phyloP scores from a whole-genome alignment of 2,113 vertebrate genomes.

The Phrynosoma platyrhinos region DNA sequence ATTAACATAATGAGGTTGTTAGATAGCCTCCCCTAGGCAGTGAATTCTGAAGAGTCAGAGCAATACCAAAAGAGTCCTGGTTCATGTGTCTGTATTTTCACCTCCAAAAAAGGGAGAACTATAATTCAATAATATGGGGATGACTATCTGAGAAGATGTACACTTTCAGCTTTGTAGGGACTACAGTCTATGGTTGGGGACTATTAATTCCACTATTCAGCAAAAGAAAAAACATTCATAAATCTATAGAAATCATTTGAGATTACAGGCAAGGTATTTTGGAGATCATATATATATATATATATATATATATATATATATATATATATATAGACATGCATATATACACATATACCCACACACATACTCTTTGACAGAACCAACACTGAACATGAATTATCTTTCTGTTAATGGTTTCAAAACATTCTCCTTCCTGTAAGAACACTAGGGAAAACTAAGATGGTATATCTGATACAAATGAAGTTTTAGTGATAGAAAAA shows the following conservation, averaged over 20 bases:
- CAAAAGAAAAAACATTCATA: not conserved
- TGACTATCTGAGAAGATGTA: not conserved
- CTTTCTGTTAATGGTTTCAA: slow-evolving; percentile 33
- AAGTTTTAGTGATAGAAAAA: slow-evolving; percentile 59
- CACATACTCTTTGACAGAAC: not conserved
- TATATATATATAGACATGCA: no score
- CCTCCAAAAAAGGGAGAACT: no score
- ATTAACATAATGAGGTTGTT: no score
- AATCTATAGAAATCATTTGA: not conserved
- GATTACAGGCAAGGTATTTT: slow-evolving; percentile 17
- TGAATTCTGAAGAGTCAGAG: no score
- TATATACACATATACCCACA: no score
- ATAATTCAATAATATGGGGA: no score
- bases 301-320: no score
- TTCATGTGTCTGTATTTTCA: no score
- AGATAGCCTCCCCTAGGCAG: no score
- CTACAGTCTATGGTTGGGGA: no score
- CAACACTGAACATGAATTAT: slow-evolving; percentile 15
- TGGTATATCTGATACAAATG: slow-evolving; percentile 64
- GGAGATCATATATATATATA: slow-evolving; percentile 37
- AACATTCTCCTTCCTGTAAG: slow-evolving; percentile 47
- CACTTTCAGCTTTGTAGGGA: not conserved
- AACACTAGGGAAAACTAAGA: slow-evolving; percentile 47
- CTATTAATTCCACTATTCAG: not conserved
- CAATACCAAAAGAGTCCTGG: no score